phyloP scores from a whole-genome alignment of 2,113 vertebrate species.

The Heliornis fulica region DNA sequence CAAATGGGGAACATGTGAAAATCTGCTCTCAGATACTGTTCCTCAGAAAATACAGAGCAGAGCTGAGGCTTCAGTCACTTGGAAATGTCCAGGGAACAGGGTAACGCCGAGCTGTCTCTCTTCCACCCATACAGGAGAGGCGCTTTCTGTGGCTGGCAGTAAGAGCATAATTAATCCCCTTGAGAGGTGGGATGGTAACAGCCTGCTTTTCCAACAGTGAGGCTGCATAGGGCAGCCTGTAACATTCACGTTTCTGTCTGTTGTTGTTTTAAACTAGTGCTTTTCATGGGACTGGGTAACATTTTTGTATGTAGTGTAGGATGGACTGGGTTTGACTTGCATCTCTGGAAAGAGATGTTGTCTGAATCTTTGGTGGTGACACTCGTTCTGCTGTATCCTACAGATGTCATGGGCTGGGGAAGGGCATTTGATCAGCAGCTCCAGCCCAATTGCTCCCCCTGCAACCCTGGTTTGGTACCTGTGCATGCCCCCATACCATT shows the following conservation, averaged over 20 bases:
- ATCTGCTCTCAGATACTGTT: neutral
- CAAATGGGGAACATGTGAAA: neutral
- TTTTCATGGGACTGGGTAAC: neutral
- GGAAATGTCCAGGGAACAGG: neutral
- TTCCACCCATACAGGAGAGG: neutral
- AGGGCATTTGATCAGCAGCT: neutral
- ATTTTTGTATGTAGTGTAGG: neutral
- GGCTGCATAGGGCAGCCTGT: neutral
- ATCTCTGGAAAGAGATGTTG: neutral
- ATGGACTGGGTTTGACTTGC: neutral
- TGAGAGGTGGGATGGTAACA: neutral
- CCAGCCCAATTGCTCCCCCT: neutral
- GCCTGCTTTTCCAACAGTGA: neutral
- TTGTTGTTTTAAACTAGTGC: neutral
- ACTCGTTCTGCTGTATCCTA: neutral
- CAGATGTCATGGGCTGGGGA: neutral
- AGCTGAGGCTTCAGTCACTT: neutral
- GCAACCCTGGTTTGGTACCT: neutral
- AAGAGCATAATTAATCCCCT: neutral
- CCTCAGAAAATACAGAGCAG: neutral
- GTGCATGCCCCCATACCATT: rapidly evolving
- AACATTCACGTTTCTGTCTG: neutral
- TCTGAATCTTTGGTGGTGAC: neutral
- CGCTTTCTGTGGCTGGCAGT: neutral
- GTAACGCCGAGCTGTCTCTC: neutral